These are phyloP conservation scores for Caenorhabditis sp. DNA, from an alignment of 2,888 invertebrate species.

Conservation along the genomic window DNA sequence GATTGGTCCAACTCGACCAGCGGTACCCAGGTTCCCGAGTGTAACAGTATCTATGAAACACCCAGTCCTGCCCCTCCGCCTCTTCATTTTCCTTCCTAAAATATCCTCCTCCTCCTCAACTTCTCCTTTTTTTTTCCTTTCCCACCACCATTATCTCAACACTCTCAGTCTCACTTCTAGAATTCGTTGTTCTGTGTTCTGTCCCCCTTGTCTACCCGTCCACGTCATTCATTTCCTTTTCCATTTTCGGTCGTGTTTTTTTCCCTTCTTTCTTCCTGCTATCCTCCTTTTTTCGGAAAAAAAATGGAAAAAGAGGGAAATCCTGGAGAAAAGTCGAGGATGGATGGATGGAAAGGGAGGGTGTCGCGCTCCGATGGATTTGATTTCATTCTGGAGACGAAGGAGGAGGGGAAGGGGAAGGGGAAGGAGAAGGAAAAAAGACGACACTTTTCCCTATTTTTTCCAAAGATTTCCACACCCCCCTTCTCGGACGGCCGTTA, in stretches of 20 bases:
- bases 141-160: too few species aligned
- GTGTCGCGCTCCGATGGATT: constrained; percentile 17
- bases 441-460: background rate
- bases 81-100: too few species aligned
- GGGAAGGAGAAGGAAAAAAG: background rate
- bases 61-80: too few species aligned
- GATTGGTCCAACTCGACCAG: too few species aligned
- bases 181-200: too few species aligned
- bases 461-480: background rate
- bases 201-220: too few species aligned
- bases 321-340: constrained; percentile 5
- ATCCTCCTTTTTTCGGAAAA: background rate
- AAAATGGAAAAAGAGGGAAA: constrained; percentile 4
- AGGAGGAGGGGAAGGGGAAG: background rate
- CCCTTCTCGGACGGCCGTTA: background rate
- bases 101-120: too few species aligned
- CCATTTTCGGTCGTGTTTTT: background rate
- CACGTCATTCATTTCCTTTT: background rate
- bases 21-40: too few species aligned
- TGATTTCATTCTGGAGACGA: background rate
- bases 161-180: too few species aligned
- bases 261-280: background rate
- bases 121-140: too few species aligned
- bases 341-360: too few species aligned
- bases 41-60: too few species aligned